These are phyloP conservation scores for Isaurus tuberculatus DNA, from an alignment of 92 coral and sea anemone genomes.

Conservation along the genomic window DNA sequence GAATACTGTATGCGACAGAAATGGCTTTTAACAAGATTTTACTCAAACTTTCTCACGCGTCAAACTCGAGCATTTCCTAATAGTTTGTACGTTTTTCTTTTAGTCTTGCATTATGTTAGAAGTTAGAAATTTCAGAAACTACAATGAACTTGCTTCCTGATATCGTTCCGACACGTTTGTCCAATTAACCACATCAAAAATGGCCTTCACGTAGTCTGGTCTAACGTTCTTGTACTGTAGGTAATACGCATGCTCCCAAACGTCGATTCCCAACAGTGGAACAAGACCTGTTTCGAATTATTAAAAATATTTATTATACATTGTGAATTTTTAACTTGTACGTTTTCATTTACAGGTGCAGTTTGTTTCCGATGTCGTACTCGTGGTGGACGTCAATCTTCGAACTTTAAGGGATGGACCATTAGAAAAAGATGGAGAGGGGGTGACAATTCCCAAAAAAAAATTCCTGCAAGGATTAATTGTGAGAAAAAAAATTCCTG, in stretches of 20 bases:
- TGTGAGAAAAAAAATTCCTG: no score
- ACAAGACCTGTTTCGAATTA: conserved; percentile 70
- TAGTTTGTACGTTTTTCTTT: background rate
- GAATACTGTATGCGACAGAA: background rate
- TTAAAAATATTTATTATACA: background rate
- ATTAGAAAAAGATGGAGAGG: no score
- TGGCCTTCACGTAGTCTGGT: conserved; percentile 94
- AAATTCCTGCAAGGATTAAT: no score
- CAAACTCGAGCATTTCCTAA: background rate
- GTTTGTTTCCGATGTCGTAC: no score
- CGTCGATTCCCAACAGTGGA: conserved; percentile 95
- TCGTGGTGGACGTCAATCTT: no score
- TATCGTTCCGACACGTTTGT: conserved; percentile 84
- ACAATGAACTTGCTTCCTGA: conserved; percentile 64
- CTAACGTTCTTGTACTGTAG: conserved; percentile 95
- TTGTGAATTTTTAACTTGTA: background rate
- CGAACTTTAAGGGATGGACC: no score
- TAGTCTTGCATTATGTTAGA: background rate
- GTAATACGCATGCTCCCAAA: conserved; percentile 99
- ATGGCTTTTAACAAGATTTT: background rate
- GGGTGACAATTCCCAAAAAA: no score
- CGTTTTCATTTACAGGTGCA: no score
- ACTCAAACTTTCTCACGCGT: background rate
- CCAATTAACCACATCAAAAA: conserved; percentile 87
- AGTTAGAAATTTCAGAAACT: background rate